phyloP scores from a whole-genome alignment of 2,113 vertebrate species.

The Mus spicilegus region DNA sequence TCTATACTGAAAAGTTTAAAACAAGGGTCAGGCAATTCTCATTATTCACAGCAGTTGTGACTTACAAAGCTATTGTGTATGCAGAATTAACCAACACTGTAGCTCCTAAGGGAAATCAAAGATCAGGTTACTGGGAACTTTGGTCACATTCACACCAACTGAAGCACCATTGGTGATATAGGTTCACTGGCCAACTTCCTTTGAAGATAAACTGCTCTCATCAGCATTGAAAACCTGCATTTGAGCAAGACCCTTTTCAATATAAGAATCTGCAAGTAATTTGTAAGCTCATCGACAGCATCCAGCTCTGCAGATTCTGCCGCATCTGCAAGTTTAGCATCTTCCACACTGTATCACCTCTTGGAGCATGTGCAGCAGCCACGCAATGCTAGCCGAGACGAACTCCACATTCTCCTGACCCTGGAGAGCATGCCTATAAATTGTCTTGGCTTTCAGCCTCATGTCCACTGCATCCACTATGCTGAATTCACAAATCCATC shows the following conservation, averaged over 20 bases:
- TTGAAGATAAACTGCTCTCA: background rate
- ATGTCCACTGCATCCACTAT: background rate
- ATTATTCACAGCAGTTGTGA: background rate
- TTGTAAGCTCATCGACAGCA: background rate
- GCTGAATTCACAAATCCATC: constrained; percentile 24
- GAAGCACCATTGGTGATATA: background rate
- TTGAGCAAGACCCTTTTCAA: background rate
- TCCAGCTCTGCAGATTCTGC: background rate
- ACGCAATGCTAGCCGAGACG: background rate
- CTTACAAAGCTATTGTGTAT: background rate
- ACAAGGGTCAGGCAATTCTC: background rate
- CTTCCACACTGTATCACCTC: background rate
- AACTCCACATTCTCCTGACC: background rate
- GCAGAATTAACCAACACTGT: background rate
- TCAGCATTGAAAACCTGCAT: background rate
- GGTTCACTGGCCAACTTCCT: background rate
- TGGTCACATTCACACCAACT: background rate
- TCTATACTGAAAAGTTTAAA: background rate
- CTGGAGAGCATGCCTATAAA: background rate
- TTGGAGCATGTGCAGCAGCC: background rate
- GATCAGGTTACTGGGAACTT: background rate
- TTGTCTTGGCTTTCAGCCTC: constrained; percentile 23
- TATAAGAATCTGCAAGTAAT: background rate
- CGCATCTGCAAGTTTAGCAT: background rate
- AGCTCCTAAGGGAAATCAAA: background rate